phyloP scores from a whole-genome alignment of 2,888 invertebrate species.

The Acleris literana region DNA sequence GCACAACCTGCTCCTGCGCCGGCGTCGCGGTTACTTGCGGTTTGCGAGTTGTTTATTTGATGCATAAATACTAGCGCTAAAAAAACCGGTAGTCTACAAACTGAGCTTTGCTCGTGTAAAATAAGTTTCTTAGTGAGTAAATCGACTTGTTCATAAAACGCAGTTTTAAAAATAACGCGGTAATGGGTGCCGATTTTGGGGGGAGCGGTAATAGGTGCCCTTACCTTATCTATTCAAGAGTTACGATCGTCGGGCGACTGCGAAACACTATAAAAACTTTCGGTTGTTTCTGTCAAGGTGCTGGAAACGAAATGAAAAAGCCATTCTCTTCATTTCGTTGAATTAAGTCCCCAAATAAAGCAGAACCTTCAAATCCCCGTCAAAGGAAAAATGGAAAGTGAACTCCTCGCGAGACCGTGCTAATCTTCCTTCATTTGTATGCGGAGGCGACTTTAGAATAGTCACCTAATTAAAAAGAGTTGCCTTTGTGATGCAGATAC shows the following conservation, averaged over 20 bases:
- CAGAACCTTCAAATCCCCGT: constrained; percentile 49
- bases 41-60: too few species aligned
- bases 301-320: constrained; percentile 38
- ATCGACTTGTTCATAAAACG: too few species aligned
- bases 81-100: too few species aligned
- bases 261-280: constrained; percentile 15
- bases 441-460: constrained; percentile 62
- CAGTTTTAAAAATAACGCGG: too few species aligned
- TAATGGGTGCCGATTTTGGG: too few species aligned
- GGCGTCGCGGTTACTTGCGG: too few species aligned
- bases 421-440: constrained; percentile 71
- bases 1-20: too few species aligned
- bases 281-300: constrained; percentile 5
- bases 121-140: too few species aligned
- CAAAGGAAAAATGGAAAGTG: constrained; percentile 60
- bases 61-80: too few species aligned
- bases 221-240: too few species aligned
- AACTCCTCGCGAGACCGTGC: constrained; percentile 50
- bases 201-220: too few species aligned
- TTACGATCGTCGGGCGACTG: neutral
- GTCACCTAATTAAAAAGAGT: constrained; percentile 75
- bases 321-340: constrained; percentile 44
- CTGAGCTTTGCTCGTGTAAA: too few species aligned
- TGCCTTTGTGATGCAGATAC: constrained; percentile 73
- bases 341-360: constrained; percentile 56